These are phyloP conservation scores for Bhutanitis thaidina DNA, from an alignment of 2,888 invertebrate genomes.

Conservation along the genomic window DNA sequence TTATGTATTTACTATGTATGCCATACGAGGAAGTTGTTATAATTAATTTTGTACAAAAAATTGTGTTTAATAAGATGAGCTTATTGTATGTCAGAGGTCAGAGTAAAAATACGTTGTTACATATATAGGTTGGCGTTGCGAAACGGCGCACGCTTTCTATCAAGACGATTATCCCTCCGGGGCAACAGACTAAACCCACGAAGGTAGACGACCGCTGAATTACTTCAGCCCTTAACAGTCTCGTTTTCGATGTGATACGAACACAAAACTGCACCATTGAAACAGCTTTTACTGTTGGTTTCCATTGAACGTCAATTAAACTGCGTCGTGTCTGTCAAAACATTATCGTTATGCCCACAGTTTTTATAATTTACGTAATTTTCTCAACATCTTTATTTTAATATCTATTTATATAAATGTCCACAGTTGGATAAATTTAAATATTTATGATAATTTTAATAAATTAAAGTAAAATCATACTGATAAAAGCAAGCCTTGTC, in stretches of 20 bases:
- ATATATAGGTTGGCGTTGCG: slow-evolving; percentile 65
- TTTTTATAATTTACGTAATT: no score
- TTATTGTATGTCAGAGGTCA: slow-evolving; percentile 1
- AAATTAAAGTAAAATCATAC: no score
- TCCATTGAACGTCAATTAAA: background rate
- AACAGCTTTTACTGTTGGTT: slow-evolving; percentile 8
- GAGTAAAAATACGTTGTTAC: slow-evolving; percentile 33
- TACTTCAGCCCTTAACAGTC: slow-evolving; percentile 20
- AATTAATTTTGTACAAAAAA: background rate
- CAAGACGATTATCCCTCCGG: slow-evolving; percentile 74
- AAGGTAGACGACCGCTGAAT: slow-evolving; percentile 58
- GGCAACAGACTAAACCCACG: slow-evolving; percentile 52
- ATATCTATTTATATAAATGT: no score
- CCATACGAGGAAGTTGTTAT: no score
- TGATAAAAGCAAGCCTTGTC: no score
- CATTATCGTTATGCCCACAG: background rate
- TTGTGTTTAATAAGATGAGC: background rate
- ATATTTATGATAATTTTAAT: no score
- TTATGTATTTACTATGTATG: no score
- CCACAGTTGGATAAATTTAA: no score
- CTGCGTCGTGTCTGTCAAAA: background rate
- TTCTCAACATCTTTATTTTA: no score
- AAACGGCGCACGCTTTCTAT: slow-evolving; percentile 74
- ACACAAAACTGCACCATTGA: slow-evolving; percentile 38
- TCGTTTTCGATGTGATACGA: slow-evolving; percentile 48